These are phyloP conservation scores for Idaea straminata DNA, from an alignment of 2,888 invertebrate genomes.

Conservation along the genomic window DNA sequence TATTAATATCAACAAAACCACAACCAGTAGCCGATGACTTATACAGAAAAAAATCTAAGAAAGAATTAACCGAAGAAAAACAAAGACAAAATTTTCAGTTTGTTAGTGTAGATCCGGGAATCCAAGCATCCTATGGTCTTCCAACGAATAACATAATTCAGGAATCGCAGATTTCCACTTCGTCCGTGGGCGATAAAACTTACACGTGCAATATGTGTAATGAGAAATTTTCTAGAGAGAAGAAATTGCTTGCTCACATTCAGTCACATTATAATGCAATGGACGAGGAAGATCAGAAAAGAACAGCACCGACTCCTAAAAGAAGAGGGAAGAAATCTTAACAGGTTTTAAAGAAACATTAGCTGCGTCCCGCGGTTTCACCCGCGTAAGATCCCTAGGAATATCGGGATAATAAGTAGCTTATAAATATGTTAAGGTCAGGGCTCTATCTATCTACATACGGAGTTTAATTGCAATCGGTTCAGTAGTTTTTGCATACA, in stretches of 20 bases:
- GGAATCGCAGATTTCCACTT: slow-evolving; percentile 71
- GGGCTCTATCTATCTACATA: too few relatives aligned
- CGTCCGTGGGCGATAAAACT: slow-evolving; percentile 44
- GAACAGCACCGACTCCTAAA: slow-evolving; percentile 37
- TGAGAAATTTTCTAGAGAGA: slow-evolving; percentile 62
- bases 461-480: too few relatives aligned
- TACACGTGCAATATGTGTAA: slow-evolving; percentile 69
- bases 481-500: too few relatives aligned
- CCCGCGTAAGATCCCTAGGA: too few relatives aligned
- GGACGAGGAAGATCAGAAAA: slow-evolving; percentile 58
- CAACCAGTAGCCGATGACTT: slow-evolving; percentile 38
- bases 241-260: slow-evolving; percentile 66
- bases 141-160: slow-evolving; percentile 70
- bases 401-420: too few relatives aligned
- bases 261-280: slow-evolving; percentile 66
- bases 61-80: slow-evolving; percentile 39
- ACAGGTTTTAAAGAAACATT: slow-evolving; percentile 4
- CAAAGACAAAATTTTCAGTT: slow-evolving; percentile 55
- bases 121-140: slow-evolving; percentile 67
- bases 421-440: too few relatives aligned
- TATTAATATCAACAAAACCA: slow-evolving; percentile 69
- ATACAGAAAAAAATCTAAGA: slow-evolving; percentile 45
- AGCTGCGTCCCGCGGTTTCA: too few relatives aligned
- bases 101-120: slow-evolving; percentile 68
- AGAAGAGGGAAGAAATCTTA: slow-evolving; percentile 38